Base-by-base conservation (phyloP, 2,888 invertebrate species). In the Andrena haemorrhoa region DNA sequence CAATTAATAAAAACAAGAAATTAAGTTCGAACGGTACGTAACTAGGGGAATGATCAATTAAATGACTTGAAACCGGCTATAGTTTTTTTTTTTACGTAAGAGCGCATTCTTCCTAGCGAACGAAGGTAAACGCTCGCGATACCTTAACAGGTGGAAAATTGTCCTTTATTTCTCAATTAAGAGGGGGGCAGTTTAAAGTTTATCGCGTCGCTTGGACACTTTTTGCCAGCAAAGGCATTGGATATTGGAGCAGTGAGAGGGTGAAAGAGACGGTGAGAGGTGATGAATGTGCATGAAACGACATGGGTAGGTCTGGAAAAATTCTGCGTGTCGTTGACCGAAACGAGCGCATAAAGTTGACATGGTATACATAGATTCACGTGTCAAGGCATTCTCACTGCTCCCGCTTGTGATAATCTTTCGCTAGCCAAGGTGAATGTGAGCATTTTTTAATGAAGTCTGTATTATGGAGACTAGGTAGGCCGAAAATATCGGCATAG, bases 91-190 rank as follows among this genome's bases (percentile, higher is more conserved):
- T 79, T 69, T 78, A 76, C 53, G 76, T 66, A 75, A 77, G 26
- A 47, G 7, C 68, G 58, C 78, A 83, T 87, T 87, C 64, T 85
- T 83, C 65, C 73, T 65, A 35, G 29, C 20, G 85, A 76, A 79
- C 73, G 74, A 86, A 76, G 77, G 75, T 79, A 49, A 79, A 71
- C 77, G 79, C 75, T 77, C 23, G 66, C 53, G 60, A 74, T 76
- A 60, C 83, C 83, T 77, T 85, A 83, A 80, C 79, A 49, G 79
- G 81, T 63, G 79, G 75, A 72, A 80, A 87, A 87, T 87, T 83
- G 75, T 87, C 73, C 76, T 64, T 81, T 85, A 85, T 83, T 86
- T 86, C 87, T 87, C 83, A 86, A 86, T 87, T 87, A 87, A 86
- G 65, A 58, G 66, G 60, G 75, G 70, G 65, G 75, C 68, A 64